Base-by-base conservation (phyloP, 2,797 vertebrate species). In the Cirrhinus molitorella region DNA sequence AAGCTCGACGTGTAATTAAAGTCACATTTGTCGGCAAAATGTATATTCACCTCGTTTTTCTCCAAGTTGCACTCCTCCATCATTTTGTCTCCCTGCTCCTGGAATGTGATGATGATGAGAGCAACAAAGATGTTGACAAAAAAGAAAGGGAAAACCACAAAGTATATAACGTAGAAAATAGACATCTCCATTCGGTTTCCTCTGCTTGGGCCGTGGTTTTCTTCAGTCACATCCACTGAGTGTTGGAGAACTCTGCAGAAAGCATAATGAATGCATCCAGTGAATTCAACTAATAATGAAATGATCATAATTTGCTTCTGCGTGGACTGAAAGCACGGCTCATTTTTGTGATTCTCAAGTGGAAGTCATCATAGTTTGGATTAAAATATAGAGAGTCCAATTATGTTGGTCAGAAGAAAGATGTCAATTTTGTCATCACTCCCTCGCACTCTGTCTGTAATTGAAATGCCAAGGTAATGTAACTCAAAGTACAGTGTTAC, bases 111-210 rank as follows among this genome's bases (percentile, higher is more conserved):
- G 93, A 99, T 99, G 92, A 99, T 99, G 83, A 99, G 95, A 90
- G 98, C 98, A 85, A 99, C 98, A 0, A 99, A 99, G 90, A 99
- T 99, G 92, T 99, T 99, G 91, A 99, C 98, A 0, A 99, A 99
- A 93, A 99, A 99, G 93, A 99, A 99, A 0, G 98, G 98, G 89
- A 99, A 99, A 90, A 99, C 98, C 83, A 99, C 98, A 21, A 99
- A 99, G 92, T 99, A 99, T 75, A 99, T 97, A 1, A 99, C 97
- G 0, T 99, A 99, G 93, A 99, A 99, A 86, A 99, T 94, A n/a
- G 98, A 99, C 98, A 99, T 99, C 94, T 99, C 98, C 98, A 99
- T 99, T 83, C 98, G 96, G 92, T 99, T 99, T 88, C 98, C 98
- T 40, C 97, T 96, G 88, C 96, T 99, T 0, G 98, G 98, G 17